phyloP scores from a whole-genome alignment of 1,140 invertebrate species.

The Bombus ignitus region DNA sequence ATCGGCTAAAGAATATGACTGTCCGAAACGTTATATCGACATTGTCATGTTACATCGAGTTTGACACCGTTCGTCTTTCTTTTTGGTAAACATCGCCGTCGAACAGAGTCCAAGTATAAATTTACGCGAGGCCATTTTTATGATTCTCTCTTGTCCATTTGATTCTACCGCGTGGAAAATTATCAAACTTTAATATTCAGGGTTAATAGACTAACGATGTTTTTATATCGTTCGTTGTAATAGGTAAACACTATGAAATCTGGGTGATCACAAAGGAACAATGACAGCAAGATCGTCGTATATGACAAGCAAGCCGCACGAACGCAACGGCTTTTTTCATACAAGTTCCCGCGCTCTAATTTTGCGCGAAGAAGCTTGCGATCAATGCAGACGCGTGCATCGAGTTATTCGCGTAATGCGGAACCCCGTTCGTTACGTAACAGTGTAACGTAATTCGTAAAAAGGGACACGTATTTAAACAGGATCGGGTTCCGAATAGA shows the following conservation, averaged over 20 bases:
- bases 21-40: neutral
- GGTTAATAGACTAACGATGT: neutral
- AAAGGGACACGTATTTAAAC: constrained; percentile 2
- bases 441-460: constrained; percentile 29
- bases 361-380: neutral
- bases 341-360: constrained; percentile 7
- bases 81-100: neutral
- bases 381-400: constrained; percentile 11
- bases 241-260: neutral
- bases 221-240: neutral
- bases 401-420: constrained; percentile 33
- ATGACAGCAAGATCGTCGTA: neutral
- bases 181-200: neutral
- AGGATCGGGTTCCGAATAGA: constrained; percentile 33
- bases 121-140: neutral
- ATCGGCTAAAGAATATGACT: neutral
- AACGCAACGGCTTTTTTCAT: neutral
- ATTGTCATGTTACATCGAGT: neutral
- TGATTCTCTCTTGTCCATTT: too few species aligned
- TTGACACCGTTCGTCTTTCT: neutral
- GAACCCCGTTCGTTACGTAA: constrained; percentile 21
- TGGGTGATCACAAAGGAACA: neutral
- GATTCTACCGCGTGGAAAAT: neutral
- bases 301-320: neutral
- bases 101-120: neutral